Evolutionary conservation across 1,140 invertebrate genomes (phyloP).

Genomic region (Drosophila melanica): DNA sequence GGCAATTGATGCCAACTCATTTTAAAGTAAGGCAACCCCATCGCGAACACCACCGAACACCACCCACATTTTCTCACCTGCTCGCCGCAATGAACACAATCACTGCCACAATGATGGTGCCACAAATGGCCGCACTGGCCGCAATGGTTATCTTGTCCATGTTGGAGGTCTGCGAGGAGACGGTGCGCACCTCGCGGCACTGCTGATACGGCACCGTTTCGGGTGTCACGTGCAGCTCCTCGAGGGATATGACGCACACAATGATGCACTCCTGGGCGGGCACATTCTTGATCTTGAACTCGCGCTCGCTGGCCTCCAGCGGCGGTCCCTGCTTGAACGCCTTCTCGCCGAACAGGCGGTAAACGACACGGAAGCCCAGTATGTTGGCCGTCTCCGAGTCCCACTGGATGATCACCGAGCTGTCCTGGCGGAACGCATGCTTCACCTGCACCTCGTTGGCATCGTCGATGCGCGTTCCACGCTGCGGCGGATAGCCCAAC

Average conservation of each 20-base stretch:
- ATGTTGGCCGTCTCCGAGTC: slow-evolving; percentile 93
- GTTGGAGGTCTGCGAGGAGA: slow-evolving; percentile 91
- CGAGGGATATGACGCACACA: slow-evolving; percentile 94
- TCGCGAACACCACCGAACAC: too few relatives aligned
- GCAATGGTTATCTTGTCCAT: slow-evolving; percentile 98
- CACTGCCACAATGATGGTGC: slow-evolving; percentile 94
- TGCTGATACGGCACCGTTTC: slow-evolving; percentile 93
- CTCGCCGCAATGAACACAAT: slow-evolving; percentile 94
- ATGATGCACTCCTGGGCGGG: slow-evolving; percentile 96
- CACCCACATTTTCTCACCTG: slow-evolving; percentile 76
- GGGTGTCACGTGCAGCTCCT: slow-evolving; percentile 93
- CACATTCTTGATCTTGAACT: slow-evolving; percentile 96
- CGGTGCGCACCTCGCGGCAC: slow-evolving; percentile 94
- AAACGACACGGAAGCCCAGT: slow-evolving; percentile 94
- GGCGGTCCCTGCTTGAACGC: slow-evolving; percentile 95
- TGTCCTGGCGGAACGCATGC: slow-evolving; percentile 93
- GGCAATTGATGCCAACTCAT: background rate
- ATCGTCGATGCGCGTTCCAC: slow-evolving; percentile 86
- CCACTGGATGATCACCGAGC: slow-evolving; percentile 95
- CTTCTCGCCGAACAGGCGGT: slow-evolving; percentile 94
- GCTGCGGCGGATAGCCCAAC: slow-evolving; percentile 88
- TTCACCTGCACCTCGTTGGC: slow-evolving; percentile 92
- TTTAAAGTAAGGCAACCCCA: background rate
- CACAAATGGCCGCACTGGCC: slow-evolving; percentile 95
- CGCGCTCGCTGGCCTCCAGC: slow-evolving; percentile 92